Percentiles rank a stretch among this genome's conserved stretches.
These are phyloP conservation scores for Augochlora pura DNA, from an alignment of 1,140 invertebrate genomes.

Conservation along the genomic window DNA sequence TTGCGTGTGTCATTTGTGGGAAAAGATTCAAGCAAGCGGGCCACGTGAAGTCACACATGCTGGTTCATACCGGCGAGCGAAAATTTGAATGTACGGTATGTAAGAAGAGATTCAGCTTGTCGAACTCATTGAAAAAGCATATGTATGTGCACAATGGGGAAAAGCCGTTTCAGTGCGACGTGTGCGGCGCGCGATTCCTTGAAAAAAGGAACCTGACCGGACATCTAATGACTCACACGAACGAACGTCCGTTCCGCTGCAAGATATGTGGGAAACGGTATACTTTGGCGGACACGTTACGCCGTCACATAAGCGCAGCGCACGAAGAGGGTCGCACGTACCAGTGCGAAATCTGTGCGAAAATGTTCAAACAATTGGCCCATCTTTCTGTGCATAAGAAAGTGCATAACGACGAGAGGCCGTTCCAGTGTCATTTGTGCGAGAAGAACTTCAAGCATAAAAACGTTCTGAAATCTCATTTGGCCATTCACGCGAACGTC, in stretches of 20 bases:
- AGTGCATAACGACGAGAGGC: constrained; percentile 87
- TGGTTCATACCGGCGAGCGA: constrained; percentile 85
- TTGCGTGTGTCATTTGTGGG: constrained; percentile 82
- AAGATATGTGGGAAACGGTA: constrained; percentile 79
- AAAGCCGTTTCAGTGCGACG: constrained; percentile 82
- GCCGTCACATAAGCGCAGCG: constrained; percentile 68
- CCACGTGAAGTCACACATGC: constrained; percentile 86
- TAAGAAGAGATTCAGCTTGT: constrained; percentile 85
- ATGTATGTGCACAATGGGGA: constrained; percentile 82
- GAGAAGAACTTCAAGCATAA: constrained; percentile 79
- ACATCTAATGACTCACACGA: constrained; percentile 80
- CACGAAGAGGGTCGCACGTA: constrained; percentile 70
- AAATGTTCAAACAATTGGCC: constrained; percentile 79
- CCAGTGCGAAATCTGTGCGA: constrained; percentile 73
- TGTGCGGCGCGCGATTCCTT: constrained; percentile 80
- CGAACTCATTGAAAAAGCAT: constrained; percentile 83
- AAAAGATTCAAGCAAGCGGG: constrained; percentile 87
- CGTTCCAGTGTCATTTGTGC: constrained; percentile 84
- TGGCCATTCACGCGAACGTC: constrained; percentile 72
- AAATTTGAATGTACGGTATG: constrained; percentile 83
- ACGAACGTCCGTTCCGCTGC: constrained; percentile 74
- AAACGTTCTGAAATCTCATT: constrained; percentile 70
- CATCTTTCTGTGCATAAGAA: constrained; percentile 80
- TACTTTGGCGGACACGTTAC: constrained; percentile 69
- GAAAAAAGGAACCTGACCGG: constrained; percentile 74